phyloP scores from a whole-genome alignment of 2,888 invertebrate genomes.

The Nymphalis c-album region DNA sequence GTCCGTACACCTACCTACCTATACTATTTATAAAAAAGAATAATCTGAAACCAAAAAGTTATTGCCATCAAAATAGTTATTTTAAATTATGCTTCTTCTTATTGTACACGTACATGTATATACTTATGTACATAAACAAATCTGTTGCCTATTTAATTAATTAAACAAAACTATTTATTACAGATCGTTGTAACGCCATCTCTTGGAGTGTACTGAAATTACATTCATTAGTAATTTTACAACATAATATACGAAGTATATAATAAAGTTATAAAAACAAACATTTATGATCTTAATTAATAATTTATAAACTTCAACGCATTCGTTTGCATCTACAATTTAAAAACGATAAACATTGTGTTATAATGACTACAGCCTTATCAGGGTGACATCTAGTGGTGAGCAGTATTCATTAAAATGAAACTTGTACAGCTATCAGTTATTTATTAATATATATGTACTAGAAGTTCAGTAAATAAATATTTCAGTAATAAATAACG shows the following conservation, averaged over 20 bases:
- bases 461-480: not conserved
- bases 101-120: too few relatives aligned
- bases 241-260: not conserved
- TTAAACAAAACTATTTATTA: too few relatives aligned
- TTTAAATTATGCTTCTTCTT: too few relatives aligned
- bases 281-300: not conserved
- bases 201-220: not conserved
- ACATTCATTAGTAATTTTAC: not conserved
- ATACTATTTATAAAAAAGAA: too few relatives aligned
- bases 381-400: slow-evolving; percentile 33
- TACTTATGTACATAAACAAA: too few relatives aligned
- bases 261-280: not conserved
- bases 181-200: not conserved
- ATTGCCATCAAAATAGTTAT: too few relatives aligned
- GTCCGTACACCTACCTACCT: too few relatives aligned
- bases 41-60: too few relatives aligned
- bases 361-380: not conserved
- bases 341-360: not conserved
- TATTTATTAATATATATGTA: not conserved
- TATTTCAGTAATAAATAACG: too few relatives aligned
- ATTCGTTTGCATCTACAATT: not conserved
- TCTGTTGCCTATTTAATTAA: too few relatives aligned
- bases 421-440: not conserved
- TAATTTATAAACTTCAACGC: too few relatives aligned
- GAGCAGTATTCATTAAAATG: slow-evolving; percentile 16